A percentile compares a stretch with the other conserved stretches of the same genome.
These are phyloP conservation scores for Stegostoma tigrinum DNA, from an alignment of 2,113 vertebrate species.

Conservation along the genomic window DNA sequence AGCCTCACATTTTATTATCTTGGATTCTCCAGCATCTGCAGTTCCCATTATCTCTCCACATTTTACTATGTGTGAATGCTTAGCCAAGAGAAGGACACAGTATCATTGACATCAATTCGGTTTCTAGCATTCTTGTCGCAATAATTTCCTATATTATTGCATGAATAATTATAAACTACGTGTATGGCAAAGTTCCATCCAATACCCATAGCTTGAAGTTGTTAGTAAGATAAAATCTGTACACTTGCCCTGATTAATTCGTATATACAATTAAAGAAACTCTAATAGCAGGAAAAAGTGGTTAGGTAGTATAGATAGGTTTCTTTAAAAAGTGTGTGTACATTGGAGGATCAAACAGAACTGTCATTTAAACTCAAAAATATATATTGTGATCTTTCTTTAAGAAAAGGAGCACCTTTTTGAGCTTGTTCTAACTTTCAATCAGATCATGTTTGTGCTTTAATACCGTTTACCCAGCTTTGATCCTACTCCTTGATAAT, in stretches of 20 bases:
- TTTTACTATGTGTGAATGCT: not conserved
- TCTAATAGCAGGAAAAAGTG: not conserved
- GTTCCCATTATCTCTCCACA: too few species aligned
- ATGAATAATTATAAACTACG: not conserved
- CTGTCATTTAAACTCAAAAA: not conserved
- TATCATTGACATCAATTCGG: not conserved
- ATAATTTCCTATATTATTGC: not conserved
- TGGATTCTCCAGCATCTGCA: too few species aligned
- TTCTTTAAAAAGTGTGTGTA: not conserved
- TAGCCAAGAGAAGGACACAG: not conserved
- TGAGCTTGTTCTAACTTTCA: not conserved
- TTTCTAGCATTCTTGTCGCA: not conserved
- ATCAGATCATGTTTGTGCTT: not conserved
- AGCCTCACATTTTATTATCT: too few species aligned
- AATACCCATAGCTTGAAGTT: not conserved
- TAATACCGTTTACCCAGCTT: not conserved
- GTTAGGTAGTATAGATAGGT: not conserved
- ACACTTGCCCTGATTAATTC: not conserved
- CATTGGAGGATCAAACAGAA: not conserved
- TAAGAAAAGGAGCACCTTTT: not conserved
- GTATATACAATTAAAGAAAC: not conserved
- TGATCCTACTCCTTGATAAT: not conserved
- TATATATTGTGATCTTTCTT: not conserved
- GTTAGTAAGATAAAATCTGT: not conserved
- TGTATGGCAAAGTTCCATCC: not conserved